These are phyloP conservation scores for Thomomys bottae DNA, from an alignment of 2,113 vertebrate genomes.

Conservation along the genomic window DNA sequence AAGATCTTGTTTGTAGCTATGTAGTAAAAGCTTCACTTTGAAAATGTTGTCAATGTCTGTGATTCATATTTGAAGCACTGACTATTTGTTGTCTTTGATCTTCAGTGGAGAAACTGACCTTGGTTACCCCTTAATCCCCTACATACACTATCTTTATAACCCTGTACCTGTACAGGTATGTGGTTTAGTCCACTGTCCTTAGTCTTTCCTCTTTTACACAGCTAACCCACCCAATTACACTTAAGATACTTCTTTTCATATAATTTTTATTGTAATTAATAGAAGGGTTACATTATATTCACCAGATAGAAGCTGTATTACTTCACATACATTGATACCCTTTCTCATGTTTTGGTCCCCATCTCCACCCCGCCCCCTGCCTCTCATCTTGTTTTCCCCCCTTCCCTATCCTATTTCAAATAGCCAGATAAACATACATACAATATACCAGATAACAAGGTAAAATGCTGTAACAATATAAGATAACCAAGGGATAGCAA, in stretches of 20 bases:
- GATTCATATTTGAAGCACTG: not conserved
- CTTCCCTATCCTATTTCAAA: no score
- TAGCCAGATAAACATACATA: no score
- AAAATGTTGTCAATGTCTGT: not conserved
- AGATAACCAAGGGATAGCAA: no score
- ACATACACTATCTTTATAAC: not conserved
- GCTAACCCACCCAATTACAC: not conserved
- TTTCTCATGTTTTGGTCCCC: no score
- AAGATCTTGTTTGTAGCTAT: not conserved
- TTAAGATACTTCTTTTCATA: not conserved
- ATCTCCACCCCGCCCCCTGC: no score
- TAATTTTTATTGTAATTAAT: no score
- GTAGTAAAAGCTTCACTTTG: not conserved
- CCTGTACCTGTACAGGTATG: not conserved
- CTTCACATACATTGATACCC: no score
- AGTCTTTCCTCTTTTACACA: not conserved
- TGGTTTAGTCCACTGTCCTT: not conserved
- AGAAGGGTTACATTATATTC: no score
- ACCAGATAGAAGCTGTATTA: no score
- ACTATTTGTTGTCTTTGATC: not conserved
- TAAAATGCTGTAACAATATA: no score
- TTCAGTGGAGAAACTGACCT: not conserved
- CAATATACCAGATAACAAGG: no score
- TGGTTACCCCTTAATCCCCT: not conserved
- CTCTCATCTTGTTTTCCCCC: no score